Base-by-base conservation (phyloP, 2,797 vertebrate species). In the Microcaecilia unicolor region DNA sequence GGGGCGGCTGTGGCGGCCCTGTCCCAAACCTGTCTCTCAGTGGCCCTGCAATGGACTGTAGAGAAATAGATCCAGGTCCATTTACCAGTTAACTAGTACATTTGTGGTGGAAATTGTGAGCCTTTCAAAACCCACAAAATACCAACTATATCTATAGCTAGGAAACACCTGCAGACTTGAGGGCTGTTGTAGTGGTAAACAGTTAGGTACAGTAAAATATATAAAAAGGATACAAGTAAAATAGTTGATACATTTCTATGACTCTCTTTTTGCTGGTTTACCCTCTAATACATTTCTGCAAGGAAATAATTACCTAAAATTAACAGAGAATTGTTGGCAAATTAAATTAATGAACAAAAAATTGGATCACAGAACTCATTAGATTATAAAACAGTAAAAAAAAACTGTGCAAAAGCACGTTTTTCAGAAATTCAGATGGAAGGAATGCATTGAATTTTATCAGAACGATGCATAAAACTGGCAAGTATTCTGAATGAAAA, bases 401-500 rank as follows among this genome's bases (percentile, higher is more conserved):
- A 41, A 47, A 51, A 50, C 44, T 36, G 38, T 22, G 26, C 25
- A 33, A 25, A n/a, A 37, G 4, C 6, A 25, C 25, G 23, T 42
- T n/a, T 34, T 38, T 38, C 23, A 43, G 61, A 60, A 47, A 43
- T 58, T 17, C 28, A 24, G 40, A 35, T 37, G 32, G 59, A 58
- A 55, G 22, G 37, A 68, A 59, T 63, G 51, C 36, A 39, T 56
- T 41, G 57, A 58, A 51, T 64, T n/a, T 24, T 51, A 50, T 64
- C 49, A 67, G 25, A 37, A 66, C 54, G 38, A 38, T 62, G 58
- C 46, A 62, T 58, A 60, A 68, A 66, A 67, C 55, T 54, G 61
- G 64, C 50, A 61, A 58, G 53, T 31, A 38, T 21, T 67, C 57
- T 54, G 61, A 64, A 61, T 60, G 48, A 58, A 70, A 62, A 61